A percentile compares a stretch with the other conserved stretches of the same genome.
Evolutionary conservation across 2,797 vertebrate genomes (phyloP).

Genomic region (Cyclura pinguis): DNA sequence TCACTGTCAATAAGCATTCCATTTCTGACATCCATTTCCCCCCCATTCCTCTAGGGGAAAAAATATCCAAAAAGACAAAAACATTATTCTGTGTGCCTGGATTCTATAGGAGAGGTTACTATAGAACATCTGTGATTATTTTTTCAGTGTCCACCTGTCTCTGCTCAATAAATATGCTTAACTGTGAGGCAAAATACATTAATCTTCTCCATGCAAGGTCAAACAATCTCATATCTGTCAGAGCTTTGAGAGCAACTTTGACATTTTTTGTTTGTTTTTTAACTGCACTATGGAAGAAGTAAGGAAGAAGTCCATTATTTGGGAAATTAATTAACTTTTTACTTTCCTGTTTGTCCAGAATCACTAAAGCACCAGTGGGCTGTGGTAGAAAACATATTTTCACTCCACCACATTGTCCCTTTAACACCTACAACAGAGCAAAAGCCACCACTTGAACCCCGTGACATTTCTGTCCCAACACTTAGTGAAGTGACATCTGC

Average conservation of each 20-base stretch:
- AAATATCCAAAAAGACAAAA: background rate
- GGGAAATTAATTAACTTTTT: background rate
- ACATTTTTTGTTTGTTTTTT: too few relatives aligned
- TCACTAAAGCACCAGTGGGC: too few relatives aligned
- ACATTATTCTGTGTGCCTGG: background rate
- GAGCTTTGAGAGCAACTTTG: background rate
- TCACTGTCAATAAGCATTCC: background rate
- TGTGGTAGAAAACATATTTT: background rate
- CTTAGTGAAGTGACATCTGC: background rate
- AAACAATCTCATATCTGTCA: conserved; percentile 5
- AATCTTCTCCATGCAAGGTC: background rate
- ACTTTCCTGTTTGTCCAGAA: too few relatives aligned
- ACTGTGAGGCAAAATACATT: conserved; percentile 9
- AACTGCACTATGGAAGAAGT: too few relatives aligned
- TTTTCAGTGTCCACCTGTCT: conserved; percentile 14
- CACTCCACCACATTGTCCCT: background rate
- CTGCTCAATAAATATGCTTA: conserved; percentile 9
- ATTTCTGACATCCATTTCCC: background rate
- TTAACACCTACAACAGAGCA: background rate
- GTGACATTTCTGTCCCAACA: background rate
- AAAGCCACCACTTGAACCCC: background rate
- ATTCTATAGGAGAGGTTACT: background rate
- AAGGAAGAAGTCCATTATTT: background rate
- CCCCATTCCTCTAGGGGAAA: background rate
- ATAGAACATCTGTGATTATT: background rate